Conservation (phyloP, 2,888 invertebrate species). For the Conops quadrifasciatus region DNA sequence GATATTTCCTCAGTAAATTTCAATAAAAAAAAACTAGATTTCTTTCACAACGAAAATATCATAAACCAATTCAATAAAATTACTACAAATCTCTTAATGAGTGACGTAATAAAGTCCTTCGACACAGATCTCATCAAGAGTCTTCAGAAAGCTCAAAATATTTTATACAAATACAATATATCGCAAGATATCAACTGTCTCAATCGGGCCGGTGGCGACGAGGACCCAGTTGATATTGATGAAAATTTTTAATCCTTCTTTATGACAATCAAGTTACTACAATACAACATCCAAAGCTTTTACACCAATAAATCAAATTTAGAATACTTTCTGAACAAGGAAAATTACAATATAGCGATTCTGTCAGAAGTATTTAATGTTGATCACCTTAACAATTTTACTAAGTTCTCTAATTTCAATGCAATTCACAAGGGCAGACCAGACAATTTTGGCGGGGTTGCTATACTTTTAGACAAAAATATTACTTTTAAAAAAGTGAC, state of each 20-base stretch:
- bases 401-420: not conserved
- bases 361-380: not conserved
- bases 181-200: not conserved
- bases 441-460: constrained; percentile 11
- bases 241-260: not conserved
- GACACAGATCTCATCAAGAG: too few relatives aligned
- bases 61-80: not conserved
- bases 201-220: not conserved
- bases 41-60: not conserved
- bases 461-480: not conserved
- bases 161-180: not conserved
- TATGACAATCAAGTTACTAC: not conserved
- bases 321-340: not conserved
- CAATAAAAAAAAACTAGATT: too few relatives aligned
- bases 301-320: not conserved
- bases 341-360: not conserved
- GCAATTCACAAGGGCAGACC: not conserved
- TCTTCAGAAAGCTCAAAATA: too few relatives aligned
- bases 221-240: not conserved
- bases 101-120: not conserved
- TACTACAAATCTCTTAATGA: not conserved
- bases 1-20: too few relatives aligned
- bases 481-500: not conserved
- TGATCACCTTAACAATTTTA: not conserved
- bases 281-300: constrained; percentile 4